Evolutionary conservation across 1,140 invertebrate species (phyloP).

Genomic region (Pemphigus obesinymphae): DNA sequence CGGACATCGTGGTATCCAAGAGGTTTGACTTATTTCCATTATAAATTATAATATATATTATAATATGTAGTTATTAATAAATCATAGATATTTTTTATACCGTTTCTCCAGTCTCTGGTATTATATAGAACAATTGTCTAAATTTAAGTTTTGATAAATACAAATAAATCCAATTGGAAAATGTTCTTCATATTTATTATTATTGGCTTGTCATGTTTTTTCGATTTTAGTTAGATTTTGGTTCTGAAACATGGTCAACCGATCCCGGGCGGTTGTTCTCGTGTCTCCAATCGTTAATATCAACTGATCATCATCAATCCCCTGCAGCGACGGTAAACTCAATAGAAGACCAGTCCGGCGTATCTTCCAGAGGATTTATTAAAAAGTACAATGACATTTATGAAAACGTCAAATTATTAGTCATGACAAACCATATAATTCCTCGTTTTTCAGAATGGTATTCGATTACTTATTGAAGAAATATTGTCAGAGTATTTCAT

Average conservation of each 20-base stretch:
- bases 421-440: background rate
- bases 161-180: no score
- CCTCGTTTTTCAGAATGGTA: constrained; percentile 50
- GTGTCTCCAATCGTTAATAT: constrained; percentile 56
- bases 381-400: background rate
- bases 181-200: no score
- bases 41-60: no score
- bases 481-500: constrained; percentile 58
- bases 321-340: background rate
- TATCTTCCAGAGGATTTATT: background rate
- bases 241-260: constrained; percentile 62
- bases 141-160: no score
- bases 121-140: no score
- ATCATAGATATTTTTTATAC: no score
- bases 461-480: constrained; percentile 57
- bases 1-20: constrained; percentile 68
- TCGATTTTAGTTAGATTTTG: constrained; percentile 61
- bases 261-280: constrained; percentile 60
- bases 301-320: background rate
- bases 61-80: no score
- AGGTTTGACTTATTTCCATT: constrained; percentile 56
- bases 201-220: constrained; percentile 35
- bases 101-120: no score
- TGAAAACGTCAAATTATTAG: background rate
- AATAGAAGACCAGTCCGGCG: background rate